phyloP scores from a whole-genome alignment of 2,888 invertebrate species.

The Ypsolopha sequella region DNA sequence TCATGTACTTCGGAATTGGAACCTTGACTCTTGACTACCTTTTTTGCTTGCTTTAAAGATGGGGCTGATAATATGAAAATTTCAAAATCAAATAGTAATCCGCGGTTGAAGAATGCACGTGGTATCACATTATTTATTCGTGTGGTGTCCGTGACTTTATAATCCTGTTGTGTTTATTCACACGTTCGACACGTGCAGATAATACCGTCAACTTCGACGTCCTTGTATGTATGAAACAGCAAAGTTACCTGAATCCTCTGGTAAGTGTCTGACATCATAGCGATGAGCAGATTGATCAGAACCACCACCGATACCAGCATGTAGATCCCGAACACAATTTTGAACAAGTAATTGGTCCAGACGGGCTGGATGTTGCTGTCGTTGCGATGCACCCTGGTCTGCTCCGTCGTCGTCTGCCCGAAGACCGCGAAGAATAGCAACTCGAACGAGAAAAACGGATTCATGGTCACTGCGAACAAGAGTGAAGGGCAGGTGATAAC shows the following conservation, averaged over 20 bases:
- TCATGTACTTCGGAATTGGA: no score
- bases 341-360: constrained; percentile 90
- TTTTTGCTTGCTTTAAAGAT: no score
- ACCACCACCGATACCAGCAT: constrained; percentile 99
- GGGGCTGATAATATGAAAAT: no score
- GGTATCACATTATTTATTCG: no score
- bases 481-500: constrained; percentile 34
- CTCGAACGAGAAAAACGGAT: constrained; percentile 94
- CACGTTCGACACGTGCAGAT: no score
- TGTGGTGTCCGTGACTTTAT: no score
- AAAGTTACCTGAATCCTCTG: constrained; percentile 94
- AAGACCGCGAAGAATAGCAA: constrained; percentile 99
- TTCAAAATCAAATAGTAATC: no score
- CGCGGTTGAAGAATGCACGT: no score
- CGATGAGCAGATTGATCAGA: constrained; percentile 98
- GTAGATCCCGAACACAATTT: constrained; percentile 92
- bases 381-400: constrained; percentile 76
- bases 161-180: no score
- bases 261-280: constrained; percentile 99
- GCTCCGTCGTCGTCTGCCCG: constrained; percentile 90
- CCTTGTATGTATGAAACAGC: no score
- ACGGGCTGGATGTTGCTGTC: constrained; percentile 76
- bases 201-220: no score
- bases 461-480: constrained; percentile 89
- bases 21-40: no score